Evolutionary conservation across 2,888 invertebrate species (phyloP), one percentile per base, ranked within the genome.

Genomic region (Rhorus exstirpatorius): DNA sequence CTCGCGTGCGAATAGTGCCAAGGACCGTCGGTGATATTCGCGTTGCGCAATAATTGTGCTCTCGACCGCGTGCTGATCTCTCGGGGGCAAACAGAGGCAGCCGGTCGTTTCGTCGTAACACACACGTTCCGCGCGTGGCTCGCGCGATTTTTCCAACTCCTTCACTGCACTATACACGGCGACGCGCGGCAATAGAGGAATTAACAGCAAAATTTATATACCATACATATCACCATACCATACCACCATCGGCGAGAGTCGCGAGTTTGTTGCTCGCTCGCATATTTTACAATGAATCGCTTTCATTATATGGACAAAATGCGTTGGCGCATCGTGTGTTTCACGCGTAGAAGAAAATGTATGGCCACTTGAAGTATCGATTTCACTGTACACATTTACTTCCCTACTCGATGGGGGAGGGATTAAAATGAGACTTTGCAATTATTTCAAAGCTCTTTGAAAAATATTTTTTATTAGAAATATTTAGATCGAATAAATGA

Each of bases 1-100:
- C 68, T 65, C 60, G 77, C 79, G 83, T 83, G 84, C 81, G 83
- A 87, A 86, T 85, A 83, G 83, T 86, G 86, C 84, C 86, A 86
- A 86, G 86, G 86, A 84, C 84, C 86, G 61, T 58, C 81, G 74
- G 82, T 83, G 72, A 83, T 79, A 83, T 85, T 85, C 68, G 72
- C 68, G 72, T 84, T 85, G 84, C 83, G 84, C 78, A 83, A 83
- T 85, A 79, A 79, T 71, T 51, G 75, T 67, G 76, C 79, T 53
- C 79, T 63, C 79, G 75, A 76, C 76, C 70, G 72, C 58, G 76
- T 67, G 58, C 68, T 76, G 82, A 83, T 83, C 82, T 83, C 79
- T 24, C n/a, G n/a, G 76, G 75, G 76, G 76, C 82, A 67, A 79
- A 79, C 75, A 61, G 26, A 71, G 82, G 65, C 65, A 70, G 68